Evolutionary conservation across 1,140 invertebrate genomes (phyloP).

Genomic region (Armadillidium nasatum): DNA sequence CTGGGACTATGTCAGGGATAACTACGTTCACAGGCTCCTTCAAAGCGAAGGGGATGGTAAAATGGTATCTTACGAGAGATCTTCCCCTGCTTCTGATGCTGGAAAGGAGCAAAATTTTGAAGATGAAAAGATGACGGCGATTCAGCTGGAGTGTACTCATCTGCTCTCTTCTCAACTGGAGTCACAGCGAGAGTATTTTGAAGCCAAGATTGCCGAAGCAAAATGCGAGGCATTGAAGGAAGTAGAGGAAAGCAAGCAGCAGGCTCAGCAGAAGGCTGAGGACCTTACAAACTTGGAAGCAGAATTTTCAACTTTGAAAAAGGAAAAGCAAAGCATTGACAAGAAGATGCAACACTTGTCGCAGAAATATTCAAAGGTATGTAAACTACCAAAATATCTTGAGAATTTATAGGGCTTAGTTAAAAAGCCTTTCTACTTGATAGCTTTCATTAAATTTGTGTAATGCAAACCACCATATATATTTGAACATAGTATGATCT

Average conservation of each 20-base stretch:
- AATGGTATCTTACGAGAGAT: constrained; percentile 53
- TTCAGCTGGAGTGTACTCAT: constrained; percentile 94
- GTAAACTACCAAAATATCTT: background rate
- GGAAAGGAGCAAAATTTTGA: constrained; percentile 47
- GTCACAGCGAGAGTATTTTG: constrained; percentile 86
- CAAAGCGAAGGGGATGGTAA: constrained; percentile 98
- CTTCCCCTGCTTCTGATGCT: constrained; percentile 35
- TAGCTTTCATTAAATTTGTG: too few relatives aligned
- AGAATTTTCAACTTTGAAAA: constrained; percentile 42
- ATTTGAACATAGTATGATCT: too few relatives aligned
- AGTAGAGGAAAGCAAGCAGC: constrained; percentile 49
- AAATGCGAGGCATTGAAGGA: constrained; percentile 47
- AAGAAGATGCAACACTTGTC: constrained; percentile 60
- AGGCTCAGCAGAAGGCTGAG: constrained; percentile 48
- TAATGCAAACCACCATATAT: too few relatives aligned
- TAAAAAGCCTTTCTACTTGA: background rate
- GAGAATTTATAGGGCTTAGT: constrained; percentile 20
- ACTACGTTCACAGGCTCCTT: constrained; percentile 92
- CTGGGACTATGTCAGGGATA: constrained; percentile 97
- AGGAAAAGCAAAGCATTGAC: constrained; percentile 47
- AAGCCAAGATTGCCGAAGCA: constrained; percentile 51
- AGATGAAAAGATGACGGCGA: constrained; percentile 86
- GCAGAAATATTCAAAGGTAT: constrained; percentile 60
- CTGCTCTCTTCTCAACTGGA: constrained; percentile 94
- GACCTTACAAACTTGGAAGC: constrained; percentile 46